These are phyloP conservation scores for Drosophila emarginata DNA, from an alignment of 2,888 invertebrate genomes.

Conservation along the genomic window DNA sequence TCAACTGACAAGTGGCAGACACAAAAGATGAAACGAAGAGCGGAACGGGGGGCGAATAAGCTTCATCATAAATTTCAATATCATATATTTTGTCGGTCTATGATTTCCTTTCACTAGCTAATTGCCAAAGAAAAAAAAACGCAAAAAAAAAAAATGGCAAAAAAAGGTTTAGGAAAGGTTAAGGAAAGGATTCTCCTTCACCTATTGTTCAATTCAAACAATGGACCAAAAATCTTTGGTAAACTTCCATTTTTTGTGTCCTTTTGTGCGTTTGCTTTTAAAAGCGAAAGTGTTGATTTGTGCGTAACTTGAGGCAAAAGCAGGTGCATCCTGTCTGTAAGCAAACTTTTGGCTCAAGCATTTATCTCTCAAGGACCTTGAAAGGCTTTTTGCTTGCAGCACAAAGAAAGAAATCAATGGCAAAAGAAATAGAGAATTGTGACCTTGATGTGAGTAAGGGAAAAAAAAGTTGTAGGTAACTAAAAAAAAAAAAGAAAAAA, in stretches of 20 bases:
- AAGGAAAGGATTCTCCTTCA: background rate
- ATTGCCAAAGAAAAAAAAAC: background rate
- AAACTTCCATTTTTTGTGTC: slow-evolving; percentile 10
- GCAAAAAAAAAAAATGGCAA: background rate
- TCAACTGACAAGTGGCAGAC: slow-evolving; percentile 60
- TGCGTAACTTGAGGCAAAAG: slow-evolving; percentile 47
- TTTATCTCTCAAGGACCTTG: slow-evolving; percentile 24
- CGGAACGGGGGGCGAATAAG: background rate
- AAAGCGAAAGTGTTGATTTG: slow-evolving; percentile 77
- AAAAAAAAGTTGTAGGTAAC: background rate
- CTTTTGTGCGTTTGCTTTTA: slow-evolving; percentile 5
- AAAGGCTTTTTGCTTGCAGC: slow-evolving; percentile 17
- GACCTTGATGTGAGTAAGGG: slow-evolving; percentile 24
- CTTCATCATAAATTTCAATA: background rate
- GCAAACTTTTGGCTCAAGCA: slow-evolving; percentile 11
- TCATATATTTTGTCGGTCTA: slow-evolving; percentile 26
- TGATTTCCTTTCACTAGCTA: slow-evolving; percentile 23
- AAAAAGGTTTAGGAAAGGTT: background rate
- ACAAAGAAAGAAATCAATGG: slow-evolving; percentile 11
- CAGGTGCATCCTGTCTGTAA: slow-evolving; percentile 68
- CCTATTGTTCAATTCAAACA: background rate
- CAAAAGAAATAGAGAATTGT: slow-evolving; percentile 1
- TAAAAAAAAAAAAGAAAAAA: too few species aligned
- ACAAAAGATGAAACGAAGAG: slow-evolving; percentile 21
- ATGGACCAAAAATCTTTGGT: slow-evolving; percentile 1